Conservation (phyloP, 1,140 invertebrate genomes). For the Eufriesea mexicana region DNA sequence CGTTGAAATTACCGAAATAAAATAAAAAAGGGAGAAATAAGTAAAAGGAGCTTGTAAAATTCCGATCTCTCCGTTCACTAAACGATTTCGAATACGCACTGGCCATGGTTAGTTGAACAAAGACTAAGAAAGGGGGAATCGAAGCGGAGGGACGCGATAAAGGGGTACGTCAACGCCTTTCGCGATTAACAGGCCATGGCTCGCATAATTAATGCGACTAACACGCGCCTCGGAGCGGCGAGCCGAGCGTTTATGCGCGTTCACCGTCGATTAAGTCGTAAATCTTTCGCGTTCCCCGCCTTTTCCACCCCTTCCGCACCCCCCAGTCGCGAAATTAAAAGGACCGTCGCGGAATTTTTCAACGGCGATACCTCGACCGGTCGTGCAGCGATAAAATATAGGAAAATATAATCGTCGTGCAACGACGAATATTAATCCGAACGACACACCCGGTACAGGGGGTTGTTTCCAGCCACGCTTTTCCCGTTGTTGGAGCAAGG, state of each 20-base stretch:
- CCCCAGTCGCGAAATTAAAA: neutral
- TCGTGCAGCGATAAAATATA: neutral
- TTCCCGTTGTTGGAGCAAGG: neutral
- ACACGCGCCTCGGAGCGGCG: neutral
- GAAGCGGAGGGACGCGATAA: too few species aligned
- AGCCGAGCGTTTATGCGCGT: neutral
- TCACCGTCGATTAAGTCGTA: conserved; percentile 7
- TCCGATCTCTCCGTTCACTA: too few species aligned
- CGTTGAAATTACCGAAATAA: too few species aligned
- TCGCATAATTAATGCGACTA: conserved; percentile 9
- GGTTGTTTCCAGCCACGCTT: neutral
- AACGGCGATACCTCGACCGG: neutral
- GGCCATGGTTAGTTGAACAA: too few species aligned
- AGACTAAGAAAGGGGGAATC: too few species aligned
- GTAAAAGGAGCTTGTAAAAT: too few species aligned
- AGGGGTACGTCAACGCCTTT: too few species aligned
- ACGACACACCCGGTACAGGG: neutral
- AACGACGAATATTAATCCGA: neutral
- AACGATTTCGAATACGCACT: too few species aligned
- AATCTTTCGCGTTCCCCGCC: neutral
- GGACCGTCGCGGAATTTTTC: neutral
- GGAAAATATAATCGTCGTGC: conserved; percentile 5
- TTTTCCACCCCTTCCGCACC: neutral
- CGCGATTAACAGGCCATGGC: too few species aligned
- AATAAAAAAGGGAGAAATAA: too few species aligned